Percentiles rank a stretch among this genome's conserved stretches.
These are phyloP conservation scores for Neodiprion pinetum DNA, from an alignment of 1,140 invertebrate genomes.

Conservation along the genomic window DNA sequence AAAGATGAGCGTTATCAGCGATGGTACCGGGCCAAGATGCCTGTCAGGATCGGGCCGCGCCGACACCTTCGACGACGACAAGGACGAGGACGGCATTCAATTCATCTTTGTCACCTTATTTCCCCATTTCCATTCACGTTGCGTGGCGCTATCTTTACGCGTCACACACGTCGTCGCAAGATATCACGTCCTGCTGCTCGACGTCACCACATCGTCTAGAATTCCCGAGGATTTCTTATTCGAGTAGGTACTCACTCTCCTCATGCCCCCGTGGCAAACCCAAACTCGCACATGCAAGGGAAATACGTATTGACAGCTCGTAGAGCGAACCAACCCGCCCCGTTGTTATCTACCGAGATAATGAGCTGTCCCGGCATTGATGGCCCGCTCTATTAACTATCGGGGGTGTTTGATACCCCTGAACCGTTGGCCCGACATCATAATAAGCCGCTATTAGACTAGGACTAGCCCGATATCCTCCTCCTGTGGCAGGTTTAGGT, in stretches of 20 bases:
- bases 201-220: no score
- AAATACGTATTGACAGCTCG: background rate
- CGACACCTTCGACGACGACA: no score
- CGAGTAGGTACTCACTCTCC: no score
- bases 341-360: background rate
- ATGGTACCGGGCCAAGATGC: no score
- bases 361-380: background rate
- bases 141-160: no score
- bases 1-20: background rate
- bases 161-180: no score
- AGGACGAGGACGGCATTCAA: background rate
- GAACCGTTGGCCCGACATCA: background rate
- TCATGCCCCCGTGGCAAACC: no score
- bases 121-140: background rate
- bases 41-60: no score
- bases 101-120: conserved; percentile 1
- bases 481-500: background rate
- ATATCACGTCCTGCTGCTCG: no score
- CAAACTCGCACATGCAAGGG: background rate
- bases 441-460: background rate
- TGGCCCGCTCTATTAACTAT: background rate
- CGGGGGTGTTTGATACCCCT: background rate
- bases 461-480: background rate
- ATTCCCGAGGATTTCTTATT: no score
- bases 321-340: background rate